Evolutionary conservation across 2,888 invertebrate genomes (phyloP).

Genomic region (Drosophila infuscata): DNA sequence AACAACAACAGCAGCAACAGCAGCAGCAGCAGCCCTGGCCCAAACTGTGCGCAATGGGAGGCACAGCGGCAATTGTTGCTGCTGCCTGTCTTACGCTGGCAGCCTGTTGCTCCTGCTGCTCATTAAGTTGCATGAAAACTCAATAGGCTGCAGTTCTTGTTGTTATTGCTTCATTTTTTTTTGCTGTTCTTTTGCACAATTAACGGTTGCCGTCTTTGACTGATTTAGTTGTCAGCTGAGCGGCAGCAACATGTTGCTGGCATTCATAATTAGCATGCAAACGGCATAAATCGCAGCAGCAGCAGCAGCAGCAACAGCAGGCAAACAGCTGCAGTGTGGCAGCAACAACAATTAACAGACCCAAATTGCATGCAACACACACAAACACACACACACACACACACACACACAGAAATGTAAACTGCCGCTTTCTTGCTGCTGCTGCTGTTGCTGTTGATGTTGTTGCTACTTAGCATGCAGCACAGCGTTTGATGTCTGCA

Average conservation of each 20-base stretch:
- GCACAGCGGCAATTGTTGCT: slow-evolving; percentile 55
- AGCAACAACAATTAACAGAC: slow-evolving; percentile 78
- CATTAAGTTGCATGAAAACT: slow-evolving; percentile 79
- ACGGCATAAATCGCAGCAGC: slow-evolving; percentile 74
- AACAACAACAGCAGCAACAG: background rate
- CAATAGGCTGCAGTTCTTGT: slow-evolving; percentile 52
- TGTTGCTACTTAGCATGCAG: slow-evolving; percentile 73
- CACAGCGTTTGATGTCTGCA: slow-evolving; percentile 69
- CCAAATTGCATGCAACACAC: slow-evolving; percentile 73
- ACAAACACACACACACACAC: slow-evolving; percentile 23
- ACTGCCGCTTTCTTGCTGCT: slow-evolving; percentile 38
- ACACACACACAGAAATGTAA: slow-evolving; percentile 5
- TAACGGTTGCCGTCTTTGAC: slow-evolving; percentile 66
- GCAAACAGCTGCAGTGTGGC: slow-evolving; percentile 26
- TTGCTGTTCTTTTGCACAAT: slow-evolving; percentile 40
- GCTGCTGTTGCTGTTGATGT: slow-evolving; percentile 21
- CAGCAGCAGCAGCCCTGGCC: slow-evolving; percentile 36
- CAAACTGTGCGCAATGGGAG: slow-evolving; percentile 75
- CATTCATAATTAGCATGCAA: slow-evolving; percentile 77
- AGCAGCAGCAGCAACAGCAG: slow-evolving; percentile 23
- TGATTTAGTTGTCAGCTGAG: slow-evolving; percentile 77
- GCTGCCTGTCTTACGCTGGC: slow-evolving; percentile 55
- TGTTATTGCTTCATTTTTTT: slow-evolving; percentile 6
- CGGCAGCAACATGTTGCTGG: slow-evolving; percentile 64
- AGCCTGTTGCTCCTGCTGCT: slow-evolving; percentile 66